Evolutionary conservation across 2,888 invertebrate species (phyloP).

Genomic region (Eledona agricola): DNA sequence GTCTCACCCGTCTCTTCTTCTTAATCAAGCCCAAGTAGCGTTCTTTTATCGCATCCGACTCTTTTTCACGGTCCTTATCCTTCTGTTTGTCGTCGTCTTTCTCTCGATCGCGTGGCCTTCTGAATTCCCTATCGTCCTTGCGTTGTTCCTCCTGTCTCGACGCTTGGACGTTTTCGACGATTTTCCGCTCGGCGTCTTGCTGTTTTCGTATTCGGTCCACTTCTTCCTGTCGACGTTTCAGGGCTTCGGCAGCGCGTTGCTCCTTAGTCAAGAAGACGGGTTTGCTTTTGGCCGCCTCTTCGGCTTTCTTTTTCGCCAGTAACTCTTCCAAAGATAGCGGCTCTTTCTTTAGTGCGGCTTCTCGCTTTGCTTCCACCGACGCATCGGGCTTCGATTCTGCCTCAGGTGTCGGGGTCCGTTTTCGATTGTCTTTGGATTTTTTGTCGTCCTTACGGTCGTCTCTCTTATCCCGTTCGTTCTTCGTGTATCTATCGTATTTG

Average conservation of each 20-base stretch:
- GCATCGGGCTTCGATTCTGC: slow-evolving; percentile 44
- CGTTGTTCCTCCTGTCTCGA: slow-evolving; percentile 52
- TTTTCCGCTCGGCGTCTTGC: slow-evolving; percentile 71
- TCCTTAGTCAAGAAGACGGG: slow-evolving; percentile 98
- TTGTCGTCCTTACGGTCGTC: slow-evolving; percentile 50
- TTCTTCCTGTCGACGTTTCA: slow-evolving; percentile 89
- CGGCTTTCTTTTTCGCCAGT: slow-evolving; percentile 93
- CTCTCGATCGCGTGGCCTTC: slow-evolving; percentile 63
- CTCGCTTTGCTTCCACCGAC: slow-evolving; percentile 45
- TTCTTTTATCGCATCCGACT: slow-evolving; percentile 94
- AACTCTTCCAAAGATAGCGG: slow-evolving; percentile 96
- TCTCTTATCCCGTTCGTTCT: slow-evolving; percentile 54
- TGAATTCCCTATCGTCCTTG: slow-evolving; percentile 56
- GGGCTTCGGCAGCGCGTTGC: slow-evolving; percentile 88
- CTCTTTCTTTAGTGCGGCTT: slow-evolving; percentile 69
- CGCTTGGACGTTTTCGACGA: slow-evolving; percentile 53
- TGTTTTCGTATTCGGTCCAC: slow-evolving; percentile 81
- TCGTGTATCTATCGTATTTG: slow-evolving; percentile 47
- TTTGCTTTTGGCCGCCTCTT: slow-evolving; percentile 93
- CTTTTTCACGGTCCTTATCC: slow-evolving; percentile 88
- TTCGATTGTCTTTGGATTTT: slow-evolving; percentile 55
- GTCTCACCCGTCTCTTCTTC: slow-evolving; percentile 89
- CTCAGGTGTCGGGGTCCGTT: slow-evolving; percentile 59
- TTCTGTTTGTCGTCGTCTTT: slow-evolving; percentile 68
- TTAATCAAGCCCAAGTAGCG: slow-evolving; percentile 93